A percentile compares a stretch with the other conserved stretches of the same genome.
phyloP scores from a whole-genome alignment of 2,113 vertebrate species.

The Ageneiosus marmoratus region DNA sequence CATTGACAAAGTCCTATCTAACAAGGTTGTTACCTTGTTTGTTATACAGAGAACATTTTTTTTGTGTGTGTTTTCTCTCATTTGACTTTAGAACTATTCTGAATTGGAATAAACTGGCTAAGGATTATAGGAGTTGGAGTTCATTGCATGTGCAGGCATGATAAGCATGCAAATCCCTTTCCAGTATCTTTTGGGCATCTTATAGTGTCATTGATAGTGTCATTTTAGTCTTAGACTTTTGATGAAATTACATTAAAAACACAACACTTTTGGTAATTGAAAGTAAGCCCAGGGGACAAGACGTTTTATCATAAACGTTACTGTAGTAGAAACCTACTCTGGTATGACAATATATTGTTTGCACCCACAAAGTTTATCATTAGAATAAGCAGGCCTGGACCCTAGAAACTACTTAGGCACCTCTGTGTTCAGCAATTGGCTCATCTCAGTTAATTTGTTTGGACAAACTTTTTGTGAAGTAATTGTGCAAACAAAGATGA shows the following conservation, averaged over 20 bases:
- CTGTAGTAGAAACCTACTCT: neutral
- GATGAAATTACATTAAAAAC: neutral
- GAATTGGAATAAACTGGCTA: no score
- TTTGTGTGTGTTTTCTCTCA: neutral
- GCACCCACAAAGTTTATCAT: neutral
- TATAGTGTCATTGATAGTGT: neutral
- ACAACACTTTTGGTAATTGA: neutral
- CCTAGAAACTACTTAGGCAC: no score
- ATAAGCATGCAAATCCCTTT: neutral
- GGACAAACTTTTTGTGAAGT: neutral
- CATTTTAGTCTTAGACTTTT: neutral
- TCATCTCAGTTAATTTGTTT: no score
- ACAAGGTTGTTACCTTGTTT: neutral
- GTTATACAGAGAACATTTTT: no score
- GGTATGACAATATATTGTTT: neutral
- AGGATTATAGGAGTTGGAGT: no score
- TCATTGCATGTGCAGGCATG: no score
- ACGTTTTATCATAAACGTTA: neutral
- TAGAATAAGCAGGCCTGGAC: neutral
- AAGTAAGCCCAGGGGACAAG: neutral
- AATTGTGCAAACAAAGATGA: neutral
- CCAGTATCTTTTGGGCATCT: neutral
- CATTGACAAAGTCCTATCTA: neutral
- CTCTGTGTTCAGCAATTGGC: no score
- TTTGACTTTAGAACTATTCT: no score